These are phyloP conservation scores for Caenorhabditis remanei DNA, from an alignment of 1,140 invertebrate species.

Conservation along the genomic window DNA sequence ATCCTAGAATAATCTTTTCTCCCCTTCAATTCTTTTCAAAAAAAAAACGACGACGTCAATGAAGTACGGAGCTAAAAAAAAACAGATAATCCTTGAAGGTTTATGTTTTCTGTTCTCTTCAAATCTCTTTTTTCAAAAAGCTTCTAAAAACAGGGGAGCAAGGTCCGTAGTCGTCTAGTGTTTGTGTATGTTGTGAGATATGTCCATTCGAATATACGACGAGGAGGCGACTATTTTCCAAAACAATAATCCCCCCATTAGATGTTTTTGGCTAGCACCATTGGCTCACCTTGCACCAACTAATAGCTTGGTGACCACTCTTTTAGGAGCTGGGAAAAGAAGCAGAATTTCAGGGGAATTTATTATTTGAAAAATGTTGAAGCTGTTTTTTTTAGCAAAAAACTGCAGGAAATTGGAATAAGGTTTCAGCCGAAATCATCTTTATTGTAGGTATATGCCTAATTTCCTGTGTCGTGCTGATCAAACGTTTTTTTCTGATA, in stretches of 20 bases:
- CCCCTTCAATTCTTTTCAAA: too few relatives aligned
- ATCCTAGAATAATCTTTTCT: too few relatives aligned
- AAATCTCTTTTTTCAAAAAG: neutral
- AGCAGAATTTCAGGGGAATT: too few relatives aligned
- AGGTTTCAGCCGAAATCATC: too few relatives aligned
- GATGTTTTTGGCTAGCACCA: neutral
- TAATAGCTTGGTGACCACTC: neutral
- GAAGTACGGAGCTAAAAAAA: neutral
- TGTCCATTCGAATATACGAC: constrained; percentile 40
- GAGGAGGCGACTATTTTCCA: constrained; percentile 21
- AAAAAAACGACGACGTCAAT: neutral
- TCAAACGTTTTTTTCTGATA: too few relatives aligned
- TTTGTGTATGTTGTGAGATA: constrained; percentile 41
- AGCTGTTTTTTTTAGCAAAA: too few relatives aligned
- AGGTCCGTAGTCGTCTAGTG: constrained; percentile 33
- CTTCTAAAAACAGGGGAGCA: neutral
- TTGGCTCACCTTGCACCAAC: neutral
- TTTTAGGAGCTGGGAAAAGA: neutral
- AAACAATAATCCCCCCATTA: constrained; percentile 26
- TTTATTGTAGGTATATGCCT: too few relatives aligned
- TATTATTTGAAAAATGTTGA: too few relatives aligned
- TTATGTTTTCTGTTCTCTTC: constrained; percentile 5
- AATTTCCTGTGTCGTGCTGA: too few relatives aligned
- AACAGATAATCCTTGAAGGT: neutral
- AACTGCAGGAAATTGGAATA: too few relatives aligned